Conservation (phyloP, 2,888 invertebrate genomes). For the Halocaridina rubra region DNA sequence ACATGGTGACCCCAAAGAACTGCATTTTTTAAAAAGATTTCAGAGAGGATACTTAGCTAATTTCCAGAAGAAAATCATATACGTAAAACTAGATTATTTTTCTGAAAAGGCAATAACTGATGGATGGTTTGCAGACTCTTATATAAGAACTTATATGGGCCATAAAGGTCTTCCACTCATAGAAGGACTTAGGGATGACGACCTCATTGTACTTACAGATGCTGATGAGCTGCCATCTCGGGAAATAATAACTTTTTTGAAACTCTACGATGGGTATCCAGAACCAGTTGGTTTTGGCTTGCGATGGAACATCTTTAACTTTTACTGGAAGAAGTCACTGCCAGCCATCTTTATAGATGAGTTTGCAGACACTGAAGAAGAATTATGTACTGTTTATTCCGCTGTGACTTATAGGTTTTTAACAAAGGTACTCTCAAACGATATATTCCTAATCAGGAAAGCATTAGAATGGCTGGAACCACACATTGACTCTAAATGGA, state of each 20-base stretch:
- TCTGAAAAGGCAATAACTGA: constrained; percentile 59
- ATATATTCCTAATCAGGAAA: constrained; percentile 63
- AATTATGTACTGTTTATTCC: constrained; percentile 30
- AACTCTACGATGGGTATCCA: constrained; percentile 76
- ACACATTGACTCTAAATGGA: constrained; percentile 42
- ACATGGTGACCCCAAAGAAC: constrained; percentile 66
- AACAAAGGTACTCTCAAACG: constrained; percentile 55
- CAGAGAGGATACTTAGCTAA: constrained; percentile 71
- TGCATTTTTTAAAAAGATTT: constrained; percentile 70
- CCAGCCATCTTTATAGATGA: not conserved
- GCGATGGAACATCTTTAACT: constrained; percentile 77
- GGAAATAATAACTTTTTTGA: constrained; percentile 76
- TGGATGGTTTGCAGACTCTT: constrained; percentile 66
- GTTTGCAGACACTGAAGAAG: not conserved
- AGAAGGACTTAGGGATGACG: constrained; percentile 64
- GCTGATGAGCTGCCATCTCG: constrained; percentile 75
- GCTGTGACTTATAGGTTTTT: constrained; percentile 61
- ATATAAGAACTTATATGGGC: constrained; percentile 64
- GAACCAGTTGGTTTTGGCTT: constrained; percentile 75
- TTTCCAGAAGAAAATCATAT: constrained; percentile 73
- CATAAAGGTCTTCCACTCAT: constrained; percentile 58
- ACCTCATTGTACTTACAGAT: constrained; percentile 71
- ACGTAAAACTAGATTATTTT: constrained; percentile 56
- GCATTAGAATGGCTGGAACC: constrained; percentile 64
- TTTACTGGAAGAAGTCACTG: constrained; percentile 73